Base-by-base conservation (phyloP, 2,888 invertebrate species). In the Nudaria mundana region DNA sequence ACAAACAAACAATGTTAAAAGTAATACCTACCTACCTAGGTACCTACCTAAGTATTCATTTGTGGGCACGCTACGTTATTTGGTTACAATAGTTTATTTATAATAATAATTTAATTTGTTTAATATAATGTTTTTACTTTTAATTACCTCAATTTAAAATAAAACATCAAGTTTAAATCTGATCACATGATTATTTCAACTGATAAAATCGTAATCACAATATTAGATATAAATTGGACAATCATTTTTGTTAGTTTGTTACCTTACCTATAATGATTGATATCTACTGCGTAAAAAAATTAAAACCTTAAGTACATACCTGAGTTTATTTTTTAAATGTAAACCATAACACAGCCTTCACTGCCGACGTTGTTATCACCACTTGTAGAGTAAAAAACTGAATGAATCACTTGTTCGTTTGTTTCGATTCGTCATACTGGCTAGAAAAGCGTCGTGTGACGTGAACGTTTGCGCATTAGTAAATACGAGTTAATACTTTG, bases 391-490 rank as follows among this genome's bases (percentile, higher is more conserved):
- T 44, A 44, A 48, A 44, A 53, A 52, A 54, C 33, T 42, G 57
- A 63, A 59, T 63, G 58, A 66, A 52, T 60, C 50, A 54, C 50
- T 45, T 33, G 48, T 47, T 48, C 33, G 47, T 50, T 49, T 42
- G 37, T 46, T 54, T 49, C 44, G 40, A 56, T 64, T 70, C 43
- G 71, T 69, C 65, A 68, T 46, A 60, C 62, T 43, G 59, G 40
- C 20, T 42, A 54, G 62, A 58, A 66, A 73, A 74, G 69, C 59
- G 44, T 20, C 44, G 43, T 49, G 46, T 70, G 73, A 71, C 69
- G 63, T 55, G 50, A 55, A 57, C 73, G 70, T 61, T 51, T 56
- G 72, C 74, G 72, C 74, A 71, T 41, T 55, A 44, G 14, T 30
- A 32, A 35, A 43, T 36, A 33, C 26, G 36, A 42, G 29, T 31